phyloP scores from a whole-genome alignment of 2,797 vertebrate genomes.

The Macropus fuliginosus region DNA sequence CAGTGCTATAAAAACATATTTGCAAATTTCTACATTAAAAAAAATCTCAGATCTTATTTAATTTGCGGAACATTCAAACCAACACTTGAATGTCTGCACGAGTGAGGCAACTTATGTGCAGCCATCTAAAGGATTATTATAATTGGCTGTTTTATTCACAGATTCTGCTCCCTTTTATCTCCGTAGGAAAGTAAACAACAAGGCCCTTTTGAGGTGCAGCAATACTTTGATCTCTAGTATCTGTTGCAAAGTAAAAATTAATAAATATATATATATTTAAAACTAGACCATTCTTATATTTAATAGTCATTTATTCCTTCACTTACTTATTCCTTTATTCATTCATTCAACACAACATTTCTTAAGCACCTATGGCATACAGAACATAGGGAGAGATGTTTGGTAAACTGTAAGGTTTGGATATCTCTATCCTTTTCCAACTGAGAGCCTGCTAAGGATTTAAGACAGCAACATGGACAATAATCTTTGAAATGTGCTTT shows the following conservation, averaged over 20 bases:
- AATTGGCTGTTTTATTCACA: background rate
- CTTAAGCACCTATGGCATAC: background rate
- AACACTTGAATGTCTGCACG: slow-evolving; percentile 26
- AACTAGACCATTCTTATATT: background rate
- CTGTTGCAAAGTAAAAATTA: background rate
- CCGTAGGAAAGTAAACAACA: background rate
- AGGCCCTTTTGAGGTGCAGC: background rate
- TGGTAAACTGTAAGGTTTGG: background rate
- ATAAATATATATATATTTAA: background rate
- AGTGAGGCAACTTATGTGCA: slow-evolving; percentile 11
- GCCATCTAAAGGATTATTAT: background rate
- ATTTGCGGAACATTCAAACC: background rate
- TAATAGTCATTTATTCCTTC: background rate
- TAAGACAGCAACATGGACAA: background rate
- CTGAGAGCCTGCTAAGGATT: background rate
- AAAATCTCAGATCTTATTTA: background rate
- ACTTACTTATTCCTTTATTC: background rate
- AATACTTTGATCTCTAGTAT: background rate
- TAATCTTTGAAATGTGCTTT: background rate
- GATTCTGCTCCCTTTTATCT: background rate
- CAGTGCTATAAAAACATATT: background rate
- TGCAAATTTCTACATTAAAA: slow-evolving; percentile 13
- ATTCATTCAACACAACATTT: background rate
- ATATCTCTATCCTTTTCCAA: background rate
- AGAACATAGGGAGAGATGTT: background rate